Percentiles rank a stretch among this genome's conserved stretches.
These are phyloP conservation scores for Phrixothrix hirtus DNA, from an alignment of 2,888 invertebrate species.

Conservation along the genomic window DNA sequence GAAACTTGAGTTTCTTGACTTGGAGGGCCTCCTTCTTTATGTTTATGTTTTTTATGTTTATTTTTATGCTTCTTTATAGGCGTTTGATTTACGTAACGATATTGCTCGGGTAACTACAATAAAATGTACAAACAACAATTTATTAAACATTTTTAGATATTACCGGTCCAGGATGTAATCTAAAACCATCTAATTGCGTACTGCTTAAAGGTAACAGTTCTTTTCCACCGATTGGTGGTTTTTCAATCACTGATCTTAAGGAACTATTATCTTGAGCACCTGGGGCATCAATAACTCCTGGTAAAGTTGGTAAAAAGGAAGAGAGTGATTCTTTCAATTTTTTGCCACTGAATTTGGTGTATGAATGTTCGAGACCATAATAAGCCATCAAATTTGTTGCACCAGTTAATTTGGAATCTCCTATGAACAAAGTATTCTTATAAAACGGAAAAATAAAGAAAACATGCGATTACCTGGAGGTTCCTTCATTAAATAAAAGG, in stretches of 20 bases:
- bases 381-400: slow-evolving; percentile 96
- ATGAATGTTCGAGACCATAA: slow-evolving; percentile 95
- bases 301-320: slow-evolving; percentile 92
- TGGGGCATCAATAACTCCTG: slow-evolving; percentile 93
- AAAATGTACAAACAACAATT: background rate
- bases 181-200: slow-evolving; percentile 88
- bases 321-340: slow-evolving; percentile 94
- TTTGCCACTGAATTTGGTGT: slow-evolving; percentile 96
- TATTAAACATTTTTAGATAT: slow-evolving; percentile 27
- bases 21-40: slow-evolving; percentile 81
- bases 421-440: too few relatives aligned
- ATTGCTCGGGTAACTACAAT: slow-evolving; percentile 86
- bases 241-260: slow-evolving; percentile 90
- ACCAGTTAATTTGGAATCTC: slow-evolving; percentile 90
- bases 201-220: slow-evolving; percentile 85
- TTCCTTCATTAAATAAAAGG: slow-evolving; percentile 97
- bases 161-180: slow-evolving; percentile 91
- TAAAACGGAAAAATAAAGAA: slow-evolving; percentile 12
- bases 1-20: slow-evolving; percentile 76
- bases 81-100: slow-evolving; percentile 87
- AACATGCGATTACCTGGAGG: slow-evolving; percentile 70
- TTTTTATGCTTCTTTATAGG: slow-evolving; percentile 94
- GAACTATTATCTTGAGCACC: slow-evolving; percentile 87
- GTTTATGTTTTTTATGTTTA: slow-evolving; percentile 93
- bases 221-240: slow-evolving; percentile 90